Conservation (phyloP, 2,888 invertebrate species). For the Labia minor region DNA sequence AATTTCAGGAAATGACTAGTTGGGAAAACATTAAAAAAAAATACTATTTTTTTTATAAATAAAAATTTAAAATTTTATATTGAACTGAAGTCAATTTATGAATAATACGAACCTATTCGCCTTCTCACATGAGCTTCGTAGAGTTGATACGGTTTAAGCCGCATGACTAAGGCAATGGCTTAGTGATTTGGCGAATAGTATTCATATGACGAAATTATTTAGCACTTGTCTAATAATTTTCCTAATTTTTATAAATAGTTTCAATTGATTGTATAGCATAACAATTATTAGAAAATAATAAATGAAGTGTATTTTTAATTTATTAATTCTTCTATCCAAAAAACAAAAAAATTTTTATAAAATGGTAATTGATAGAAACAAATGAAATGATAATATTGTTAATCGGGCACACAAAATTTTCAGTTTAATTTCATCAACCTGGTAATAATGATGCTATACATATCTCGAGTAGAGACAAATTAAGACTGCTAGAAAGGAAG, state of each 20-base stretch:
- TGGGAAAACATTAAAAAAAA: not conserved
- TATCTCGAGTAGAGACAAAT: not conserved
- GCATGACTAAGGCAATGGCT: not conserved
- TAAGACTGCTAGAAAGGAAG: not conserved
- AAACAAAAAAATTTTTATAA: not conserved
- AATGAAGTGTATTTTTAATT: no score
- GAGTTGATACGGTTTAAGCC: not conserved
- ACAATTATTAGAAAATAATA: not conserved
- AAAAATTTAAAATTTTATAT: not conserved
- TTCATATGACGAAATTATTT: not conserved
- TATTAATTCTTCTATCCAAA: no score
- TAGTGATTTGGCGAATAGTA: not conserved
- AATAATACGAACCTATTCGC: slow-evolving; percentile 43
- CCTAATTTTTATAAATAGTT: not conserved
- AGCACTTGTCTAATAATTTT: not conserved
- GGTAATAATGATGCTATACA: no score
- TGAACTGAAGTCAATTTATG: not conserved
- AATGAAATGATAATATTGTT: no score
- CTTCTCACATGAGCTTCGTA: slow-evolving; percentile 48
- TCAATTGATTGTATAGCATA: not conserved
- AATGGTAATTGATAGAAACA: no score
- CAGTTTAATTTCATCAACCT: not conserved
- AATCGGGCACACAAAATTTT: not conserved
- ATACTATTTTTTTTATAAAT: not conserved
- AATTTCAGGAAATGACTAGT: not conserved